Percentiles rank a stretch among this genome's conserved stretches.
Evolutionary conservation across 2,888 invertebrate genomes (phyloP).

Genomic region (Meandrusa payeni): DNA sequence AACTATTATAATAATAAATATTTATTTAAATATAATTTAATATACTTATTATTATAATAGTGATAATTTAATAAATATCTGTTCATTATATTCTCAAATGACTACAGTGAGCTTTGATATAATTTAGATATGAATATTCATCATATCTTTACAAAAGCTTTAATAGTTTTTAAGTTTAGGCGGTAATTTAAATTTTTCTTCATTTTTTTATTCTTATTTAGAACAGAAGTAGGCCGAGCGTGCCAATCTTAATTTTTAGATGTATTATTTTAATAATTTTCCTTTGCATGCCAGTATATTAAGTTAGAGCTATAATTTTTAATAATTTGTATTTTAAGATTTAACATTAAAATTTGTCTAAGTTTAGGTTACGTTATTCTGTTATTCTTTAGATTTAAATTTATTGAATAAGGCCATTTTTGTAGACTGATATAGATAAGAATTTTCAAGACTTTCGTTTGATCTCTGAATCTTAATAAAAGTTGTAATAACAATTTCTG

Average conservation of each 20-base stretch:
- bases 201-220: slow-evolving; percentile 33
- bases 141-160: slow-evolving; percentile 45
- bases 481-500: slow-evolving; percentile 35
- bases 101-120: neutral
- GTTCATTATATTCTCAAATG: neutral
- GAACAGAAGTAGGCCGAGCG: slow-evolving; percentile 67
- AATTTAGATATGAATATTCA: slow-evolving; percentile 1
- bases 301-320: slow-evolving; percentile 32
- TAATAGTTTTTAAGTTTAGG: slow-evolving; percentile 49
- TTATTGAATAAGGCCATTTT: slow-evolving; percentile 32
- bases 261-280: slow-evolving; percentile 16
- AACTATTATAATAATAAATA: no score
- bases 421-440: slow-evolving; percentile 69
- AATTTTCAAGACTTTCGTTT: slow-evolving; percentile 75
- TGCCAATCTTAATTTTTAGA: slow-evolving; percentile 58
- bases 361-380: slow-evolving; percentile 7
- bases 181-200: slow-evolving; percentile 17
- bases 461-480: slow-evolving; percentile 75
- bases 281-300: slow-evolving; percentile 27
- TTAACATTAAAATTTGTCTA: slow-evolving; percentile 22
- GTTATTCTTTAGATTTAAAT: slow-evolving; percentile 21
- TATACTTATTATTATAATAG: no score
- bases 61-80: no score
- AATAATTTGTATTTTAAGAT: slow-evolving; percentile 28
- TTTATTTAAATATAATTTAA: no score